Evolutionary conservation across 2,797 vertebrate species (phyloP), one percentile per base, ranked within the genome.

Genomic region (Emys orbicularis): DNA sequence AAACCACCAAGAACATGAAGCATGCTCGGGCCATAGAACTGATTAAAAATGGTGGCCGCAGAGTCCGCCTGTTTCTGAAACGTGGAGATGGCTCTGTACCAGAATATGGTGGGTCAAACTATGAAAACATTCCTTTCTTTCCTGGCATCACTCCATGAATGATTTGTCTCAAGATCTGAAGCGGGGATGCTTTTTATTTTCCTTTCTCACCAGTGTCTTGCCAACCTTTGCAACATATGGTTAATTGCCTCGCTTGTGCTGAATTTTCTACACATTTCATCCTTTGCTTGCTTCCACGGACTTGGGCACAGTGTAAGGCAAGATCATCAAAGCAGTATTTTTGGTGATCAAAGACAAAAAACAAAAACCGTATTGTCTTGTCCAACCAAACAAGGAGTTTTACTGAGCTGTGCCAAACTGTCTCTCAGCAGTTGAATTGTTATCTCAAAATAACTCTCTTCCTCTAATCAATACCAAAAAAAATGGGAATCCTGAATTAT

Each of bases 41-140:
- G 97, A 99, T 99, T 98, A 99, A 99, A 98, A 99, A 99, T 4
- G 99, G 99, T 95, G 99, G 99, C 95, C 99, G 99, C 84, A 99
- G 99, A 96, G 99, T 98, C 95, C 99, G 98, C 97, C 99, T 99
- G 96, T 99, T 99, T 98, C 99, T 99, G 97, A 99, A 99, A 98
- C 98, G 99, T 96, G 99, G 99, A 94, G 99, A 99, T 96, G 99
- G 99, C 98, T 99, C 99, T 1, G 99, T 99, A 98, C 99, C 99
- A 79, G 99, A 99, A 99, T 99, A 99, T 99, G 99, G 99, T 99
- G 99, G 99, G 99, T 99, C 99, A 99, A 99, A 99, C 99, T 99
- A 99, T 98, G 99, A 99, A 99, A 99, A 99, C 99, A 98, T 99
- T 99, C 99, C 99, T 98, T 99, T 99, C 98, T 99, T 99, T 98